Evolutionary conservation across 2,797 vertebrate genomes (phyloP).

Genomic region (Gobionotothen gibberifrons): DNA sequence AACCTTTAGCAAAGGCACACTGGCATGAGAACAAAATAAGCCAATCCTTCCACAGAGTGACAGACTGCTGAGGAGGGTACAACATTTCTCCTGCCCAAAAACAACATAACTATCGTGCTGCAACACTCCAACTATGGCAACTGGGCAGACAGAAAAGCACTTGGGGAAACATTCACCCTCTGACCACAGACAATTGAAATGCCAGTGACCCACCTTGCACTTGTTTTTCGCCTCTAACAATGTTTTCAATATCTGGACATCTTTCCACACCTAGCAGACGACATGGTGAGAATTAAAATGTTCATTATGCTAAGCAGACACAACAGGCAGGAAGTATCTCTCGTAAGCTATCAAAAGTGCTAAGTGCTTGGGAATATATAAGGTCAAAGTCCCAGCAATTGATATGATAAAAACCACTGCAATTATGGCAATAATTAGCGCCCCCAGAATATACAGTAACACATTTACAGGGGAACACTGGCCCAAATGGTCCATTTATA

Average conservation of each 20-base stretch:
- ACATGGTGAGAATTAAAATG: constrained; percentile 28
- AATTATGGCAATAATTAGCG: constrained; percentile 5
- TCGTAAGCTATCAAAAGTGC: constrained; percentile 15
- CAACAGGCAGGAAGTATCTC: neutral
- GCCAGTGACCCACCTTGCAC: constrained; percentile 15
- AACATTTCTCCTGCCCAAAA: constrained; percentile 22
- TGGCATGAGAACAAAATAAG: constrained; percentile 19
- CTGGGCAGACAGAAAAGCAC: constrained; percentile 16
- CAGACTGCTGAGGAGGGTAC: constrained; percentile 19
- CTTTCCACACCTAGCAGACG: constrained; percentile 12
- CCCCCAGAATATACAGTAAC: constrained; percentile 2
- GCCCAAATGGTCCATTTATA: constrained; percentile 39
- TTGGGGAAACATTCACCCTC: constrained; percentile 14
- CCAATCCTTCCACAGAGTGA: constrained; percentile 15
- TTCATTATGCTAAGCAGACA: constrained; percentile 8
- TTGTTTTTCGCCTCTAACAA: neutral
- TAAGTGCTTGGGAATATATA: too few relatives aligned
- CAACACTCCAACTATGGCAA: constrained; percentile 8
- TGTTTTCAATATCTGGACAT: constrained; percentile 17
- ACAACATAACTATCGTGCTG: constrained; percentile 24
- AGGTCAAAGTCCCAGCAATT: neutral
- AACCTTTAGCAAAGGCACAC: constrained; percentile 28
- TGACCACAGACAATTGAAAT: constrained; percentile 5
- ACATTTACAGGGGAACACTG: constrained; percentile 20
- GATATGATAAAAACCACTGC: neutral